Evolutionary conservation across 2,113 vertebrate genomes (phyloP), one percentile per base, ranked within the genome.

Genomic region (Brevimyrus niger): DNA sequence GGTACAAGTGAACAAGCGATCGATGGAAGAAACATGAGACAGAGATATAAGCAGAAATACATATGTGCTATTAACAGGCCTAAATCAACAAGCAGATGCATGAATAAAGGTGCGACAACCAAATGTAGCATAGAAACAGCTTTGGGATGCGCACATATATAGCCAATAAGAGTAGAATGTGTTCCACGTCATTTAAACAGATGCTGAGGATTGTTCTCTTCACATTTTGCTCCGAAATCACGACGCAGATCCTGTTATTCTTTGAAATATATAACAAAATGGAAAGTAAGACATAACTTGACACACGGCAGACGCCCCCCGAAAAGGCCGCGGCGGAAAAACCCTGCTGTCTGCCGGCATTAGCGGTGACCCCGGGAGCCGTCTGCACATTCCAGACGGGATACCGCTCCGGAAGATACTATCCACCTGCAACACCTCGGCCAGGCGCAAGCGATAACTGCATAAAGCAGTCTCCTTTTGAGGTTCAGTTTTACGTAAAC

Each of bases 401-500:
- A 65, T 31, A 48, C 23, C 61, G 10, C 55, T 87, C 19, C 21
- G 8, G 17, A 44, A 44, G 53, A 65, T 61, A 87, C 31, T 17
- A 23, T 61, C 53, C 87, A 65, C 55, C 87, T 61, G 87, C 55
- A 44, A 61, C 42, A 87, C 55, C 42, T 87, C 38, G 13, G 31
- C 35, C 50, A 5, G 50, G 50, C 86, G 61, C 1, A 15, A 31
- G 38, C 50, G n/a, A 87, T 47, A 58, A 80, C 51, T 47, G 90
- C 90, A 90, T 88, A 89, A 91, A 90, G 83, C 47, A 11, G 42
- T 46, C 38, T 87, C 42, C 86, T 92, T 92, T 93, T 94, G 92
- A 94, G 92, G 90, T 89, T 50, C 23, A 7, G 21, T 35, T 61
- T 91, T 92, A 91, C 91, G 87, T 92, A 94, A 93, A 94, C 94